A percentile compares a stretch with the other conserved stretches of the same genome.
These are phyloP conservation scores for Nomada flava DNA, from an alignment of 2,888 invertebrate genomes.

Conservation along the genomic window DNA sequence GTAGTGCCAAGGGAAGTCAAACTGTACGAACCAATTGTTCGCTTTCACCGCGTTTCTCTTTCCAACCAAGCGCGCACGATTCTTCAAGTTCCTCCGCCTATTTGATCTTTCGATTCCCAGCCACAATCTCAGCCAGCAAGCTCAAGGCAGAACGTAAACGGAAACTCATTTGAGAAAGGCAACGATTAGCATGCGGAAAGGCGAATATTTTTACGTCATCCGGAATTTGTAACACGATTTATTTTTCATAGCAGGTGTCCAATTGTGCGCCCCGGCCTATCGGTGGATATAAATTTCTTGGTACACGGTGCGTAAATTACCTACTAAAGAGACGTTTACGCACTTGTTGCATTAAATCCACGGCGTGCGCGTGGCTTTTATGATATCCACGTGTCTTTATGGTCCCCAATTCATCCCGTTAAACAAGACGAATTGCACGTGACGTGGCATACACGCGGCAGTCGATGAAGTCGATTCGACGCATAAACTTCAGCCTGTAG, in stretches of 20 bases:
- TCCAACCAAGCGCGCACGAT: not conserved
- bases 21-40: no score
- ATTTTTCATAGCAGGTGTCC: conserved; percentile 23
- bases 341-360: conserved; percentile 58
- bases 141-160: not conserved
- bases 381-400: conserved; percentile 50
- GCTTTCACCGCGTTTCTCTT: no score
- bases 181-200: not conserved
- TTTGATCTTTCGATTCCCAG: no score
- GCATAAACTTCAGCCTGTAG: conserved; percentile 45
- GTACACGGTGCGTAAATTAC: conserved; percentile 36
- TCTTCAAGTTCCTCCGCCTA: no score
- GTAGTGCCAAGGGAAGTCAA: no score
- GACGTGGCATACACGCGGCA: not conserved
- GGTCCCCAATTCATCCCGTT: conserved; percentile 32
- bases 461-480: conserved; percentile 58
- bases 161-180: not conserved
- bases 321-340: conserved; percentile 53
- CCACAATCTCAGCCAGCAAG: no score
- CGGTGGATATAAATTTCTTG: conserved; percentile 36
- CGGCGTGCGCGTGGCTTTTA: conserved; percentile 27
- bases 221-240: conserved; percentile 9
- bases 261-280: conserved; percentile 3
- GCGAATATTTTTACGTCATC: conserved; percentile 4
- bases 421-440: conserved; percentile 44